Conservation (phyloP, 1,140 invertebrate genomes). For the Cyclargus thomasi region DNA sequence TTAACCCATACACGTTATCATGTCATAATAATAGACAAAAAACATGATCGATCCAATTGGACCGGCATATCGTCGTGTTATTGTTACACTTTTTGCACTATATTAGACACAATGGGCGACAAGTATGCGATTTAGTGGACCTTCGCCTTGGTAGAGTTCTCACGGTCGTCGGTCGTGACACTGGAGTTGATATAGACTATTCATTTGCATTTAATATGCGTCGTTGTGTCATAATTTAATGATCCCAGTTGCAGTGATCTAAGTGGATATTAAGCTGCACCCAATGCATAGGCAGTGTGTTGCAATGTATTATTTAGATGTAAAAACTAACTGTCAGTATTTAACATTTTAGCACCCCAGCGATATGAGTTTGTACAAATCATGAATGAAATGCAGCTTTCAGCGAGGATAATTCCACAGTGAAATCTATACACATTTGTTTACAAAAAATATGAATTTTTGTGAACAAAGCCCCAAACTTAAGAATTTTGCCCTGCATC, state of each 20-base stretch:
- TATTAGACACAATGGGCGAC: conserved; percentile 25
- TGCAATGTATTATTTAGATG: too few species aligned
- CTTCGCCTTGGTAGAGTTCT: conserved; percentile 36
- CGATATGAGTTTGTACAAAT: too few species aligned
- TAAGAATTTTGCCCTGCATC: too few species aligned
- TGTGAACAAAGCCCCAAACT: too few species aligned
- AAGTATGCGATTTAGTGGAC: conserved; percentile 25
- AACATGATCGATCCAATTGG: neutral
- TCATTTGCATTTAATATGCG: conserved; percentile 18
- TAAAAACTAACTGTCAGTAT: too few species aligned
- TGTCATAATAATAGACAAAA: conserved; percentile 4
- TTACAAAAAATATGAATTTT: too few species aligned
- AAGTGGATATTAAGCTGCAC: neutral
- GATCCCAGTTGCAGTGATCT: neutral
- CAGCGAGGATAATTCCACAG: too few species aligned
- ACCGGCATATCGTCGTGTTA: conserved; percentile 12
- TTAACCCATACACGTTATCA: neutral
- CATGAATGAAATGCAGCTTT: too few species aligned
- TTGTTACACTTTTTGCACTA: conserved; percentile 24
- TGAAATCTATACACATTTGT: too few species aligned
- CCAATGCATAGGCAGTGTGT: too few species aligned
- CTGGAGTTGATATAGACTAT: conserved; percentile 20
- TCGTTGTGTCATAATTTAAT: conserved; percentile 3
- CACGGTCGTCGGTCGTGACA: conserved; percentile 39
- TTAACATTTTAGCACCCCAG: too few species aligned